phyloP scores from a whole-genome alignment of 2,113 vertebrate species.

The Hemichromis elongatus region DNA sequence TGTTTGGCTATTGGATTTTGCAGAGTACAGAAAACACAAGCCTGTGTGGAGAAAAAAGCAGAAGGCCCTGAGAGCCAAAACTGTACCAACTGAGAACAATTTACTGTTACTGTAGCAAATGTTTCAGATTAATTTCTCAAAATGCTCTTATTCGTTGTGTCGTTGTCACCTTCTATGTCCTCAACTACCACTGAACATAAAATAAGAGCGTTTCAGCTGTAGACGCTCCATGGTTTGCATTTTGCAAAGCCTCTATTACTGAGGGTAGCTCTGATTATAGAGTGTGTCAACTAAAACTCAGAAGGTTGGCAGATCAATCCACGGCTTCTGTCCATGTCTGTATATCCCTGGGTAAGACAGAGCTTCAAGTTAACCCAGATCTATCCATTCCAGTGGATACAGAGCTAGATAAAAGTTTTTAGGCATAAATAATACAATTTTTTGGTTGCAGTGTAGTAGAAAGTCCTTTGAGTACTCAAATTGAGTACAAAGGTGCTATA shows the following conservation, averaged over 20 bases:
- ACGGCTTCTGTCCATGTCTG: background rate
- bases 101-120: constrained; percentile 48
- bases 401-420: background rate
- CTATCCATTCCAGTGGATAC: background rate
- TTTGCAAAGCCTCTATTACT: background rate
- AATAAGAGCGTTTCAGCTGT: background rate
- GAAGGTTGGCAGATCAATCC: background rate
- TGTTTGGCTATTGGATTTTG: background rate
- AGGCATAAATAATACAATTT: background rate
- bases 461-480: background rate
- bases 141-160: background rate
- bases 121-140: constrained; percentile 7
- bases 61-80: constrained; percentile 17
- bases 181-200: background rate
- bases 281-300: background rate
- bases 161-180: background rate
- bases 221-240: background rate
- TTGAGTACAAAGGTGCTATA: background rate
- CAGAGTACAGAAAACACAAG: background rate
- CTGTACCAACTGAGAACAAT: constrained; percentile 25
- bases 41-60: background rate
- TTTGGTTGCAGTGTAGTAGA: background rate
- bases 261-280: background rate
- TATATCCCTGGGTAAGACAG: background rate
- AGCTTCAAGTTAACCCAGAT: background rate